Evolutionary conservation across 2,888 invertebrate species (phyloP), one percentile per base, ranked within the genome.

Genomic region (Ennomos erosarius): DNA sequence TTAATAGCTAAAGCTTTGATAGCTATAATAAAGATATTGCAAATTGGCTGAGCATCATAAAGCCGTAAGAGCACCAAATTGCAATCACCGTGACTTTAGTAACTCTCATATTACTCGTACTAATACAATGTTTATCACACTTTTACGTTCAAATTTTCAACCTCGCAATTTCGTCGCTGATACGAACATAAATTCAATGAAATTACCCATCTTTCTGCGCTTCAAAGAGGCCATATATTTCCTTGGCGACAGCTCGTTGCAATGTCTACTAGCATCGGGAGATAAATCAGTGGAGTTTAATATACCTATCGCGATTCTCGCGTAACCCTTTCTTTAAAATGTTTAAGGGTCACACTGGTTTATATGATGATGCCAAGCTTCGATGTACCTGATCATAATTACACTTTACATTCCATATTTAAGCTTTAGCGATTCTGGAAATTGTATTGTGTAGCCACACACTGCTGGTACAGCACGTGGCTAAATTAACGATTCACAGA

Each of bases 141-240:
- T 84, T 85, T 84, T 75, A 81, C 75, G 74, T 84, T 73, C 74
- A 75, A 87, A 86, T 85, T 88, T 88, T 83, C 83, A 83, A 81
- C 77, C 74, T 82, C 76, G 83, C 83, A 83, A 84, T 88, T 84
- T 84, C 81, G 77, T 74, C 80, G 80, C 79, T 85, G 87, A 87
- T 88, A 87, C 87, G 85, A 84, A 84, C 88, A 90, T 90, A 91
- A 90, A 90, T 90, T 87, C 88, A 82, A 84, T 88, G 87, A 89
- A 90, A 90, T 90, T 88, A 89, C 88, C 88, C 87, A 90, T 90
- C 86, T 88, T 89, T 91, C 87, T 85, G 82, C 81, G 87, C 84
- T 89, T 89, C 91, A 88, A 89, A 88, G 85, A 82, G 88, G 84
- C 83, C 83, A 88, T 91, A 90, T 90, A 89, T 90, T 85, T 86